Percentiles rank a stretch among this genome's conserved stretches.
phyloP scores from a whole-genome alignment of 2,797 vertebrate species.

The Molossus alvarezi region DNA sequence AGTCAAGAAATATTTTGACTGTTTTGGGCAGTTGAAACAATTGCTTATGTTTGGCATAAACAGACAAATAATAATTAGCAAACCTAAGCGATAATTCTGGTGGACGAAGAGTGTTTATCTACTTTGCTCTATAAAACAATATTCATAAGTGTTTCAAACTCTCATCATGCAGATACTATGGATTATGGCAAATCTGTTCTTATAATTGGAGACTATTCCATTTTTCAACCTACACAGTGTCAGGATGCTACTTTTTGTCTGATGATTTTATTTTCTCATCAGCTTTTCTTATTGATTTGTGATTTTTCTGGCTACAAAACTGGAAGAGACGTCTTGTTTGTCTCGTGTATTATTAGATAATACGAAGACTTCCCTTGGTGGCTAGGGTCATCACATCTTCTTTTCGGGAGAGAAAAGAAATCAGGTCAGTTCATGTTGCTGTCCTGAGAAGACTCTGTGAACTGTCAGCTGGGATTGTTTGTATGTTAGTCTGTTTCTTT shows the following conservation, averaged over 20 bases:
- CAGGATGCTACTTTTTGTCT: conserved; percentile 19
- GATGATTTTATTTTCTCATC: conserved; percentile 69
- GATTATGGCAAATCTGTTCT: conserved; percentile 74
- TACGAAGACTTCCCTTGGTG: neutral
- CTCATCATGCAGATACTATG: conserved; percentile 62
- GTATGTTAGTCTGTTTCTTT: neutral
- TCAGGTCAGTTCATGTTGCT: conserved; percentile 53
- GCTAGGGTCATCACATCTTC: conserved; percentile 28
- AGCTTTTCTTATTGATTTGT: conserved; percentile 73
- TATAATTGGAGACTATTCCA: conserved; percentile 67
- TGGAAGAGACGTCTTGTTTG: conserved; percentile 58
- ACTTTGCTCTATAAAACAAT: conserved; percentile 51
- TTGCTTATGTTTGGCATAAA: conserved; percentile 73
- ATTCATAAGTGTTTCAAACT: neutral
- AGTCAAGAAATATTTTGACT: conserved; percentile 69
- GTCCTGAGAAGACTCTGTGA: conserved; percentile 4
- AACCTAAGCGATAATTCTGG: conserved; percentile 37
- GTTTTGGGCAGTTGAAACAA: conserved; percentile 70
- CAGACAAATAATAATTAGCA: conserved; percentile 60
- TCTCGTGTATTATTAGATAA: conserved; percentile 10
- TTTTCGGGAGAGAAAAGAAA: conserved; percentile 72
- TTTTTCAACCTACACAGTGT: neutral
- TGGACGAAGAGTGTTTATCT: conserved; percentile 50
- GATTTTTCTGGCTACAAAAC: conserved; percentile 67
- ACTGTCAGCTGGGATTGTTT: neutral